These are phyloP conservation scores for Horisme vitalbata DNA, from an alignment of 2,888 invertebrate species.

Conservation along the genomic window DNA sequence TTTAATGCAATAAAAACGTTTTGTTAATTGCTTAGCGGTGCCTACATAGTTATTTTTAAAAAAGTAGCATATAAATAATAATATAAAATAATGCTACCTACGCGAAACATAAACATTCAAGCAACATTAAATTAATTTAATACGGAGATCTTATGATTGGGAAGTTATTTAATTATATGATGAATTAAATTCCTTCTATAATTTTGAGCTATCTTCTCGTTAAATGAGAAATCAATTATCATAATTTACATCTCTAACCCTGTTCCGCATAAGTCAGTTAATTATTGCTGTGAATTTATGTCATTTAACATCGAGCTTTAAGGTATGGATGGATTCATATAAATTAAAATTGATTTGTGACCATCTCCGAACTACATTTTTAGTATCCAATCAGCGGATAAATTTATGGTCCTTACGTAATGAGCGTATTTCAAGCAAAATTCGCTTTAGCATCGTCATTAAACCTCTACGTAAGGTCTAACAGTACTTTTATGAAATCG, in stretches of 20 bases:
- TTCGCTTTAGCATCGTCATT: background rate
- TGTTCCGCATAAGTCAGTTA: conserved; percentile 30
- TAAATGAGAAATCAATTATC: conserved; percentile 32
- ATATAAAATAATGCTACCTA: conserved; percentile 46
- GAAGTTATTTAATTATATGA: conserved; percentile 47
- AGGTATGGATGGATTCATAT: conserved; percentile 30
- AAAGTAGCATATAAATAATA: too few relatives aligned
- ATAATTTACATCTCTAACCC: conserved; percentile 37
- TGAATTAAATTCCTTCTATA: conserved; percentile 34
- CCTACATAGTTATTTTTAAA: conserved; percentile 38
- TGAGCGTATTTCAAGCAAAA: conserved; percentile 15
- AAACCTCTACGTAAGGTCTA: background rate
- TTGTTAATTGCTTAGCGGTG: conserved; percentile 63
- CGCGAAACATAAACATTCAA: too few relatives aligned
- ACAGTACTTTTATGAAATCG: background rate
- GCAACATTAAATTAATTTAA: conserved; percentile 53
- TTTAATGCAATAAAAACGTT: conserved; percentile 49
- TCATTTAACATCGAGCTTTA: conserved; percentile 33
- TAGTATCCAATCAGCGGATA: conserved; percentile 30
- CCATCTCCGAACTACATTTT: conserved; percentile 29
- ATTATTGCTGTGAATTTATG: conserved; percentile 37
- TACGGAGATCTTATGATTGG: conserved; percentile 43
- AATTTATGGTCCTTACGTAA: conserved; percentile 30
- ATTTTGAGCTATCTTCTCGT: conserved; percentile 35
- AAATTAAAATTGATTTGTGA: conserved; percentile 34